Evolutionary conservation across 2,888 invertebrate species (phyloP), one percentile per base, ranked within the genome.

Genomic region (Noctua pronuba): DNA sequence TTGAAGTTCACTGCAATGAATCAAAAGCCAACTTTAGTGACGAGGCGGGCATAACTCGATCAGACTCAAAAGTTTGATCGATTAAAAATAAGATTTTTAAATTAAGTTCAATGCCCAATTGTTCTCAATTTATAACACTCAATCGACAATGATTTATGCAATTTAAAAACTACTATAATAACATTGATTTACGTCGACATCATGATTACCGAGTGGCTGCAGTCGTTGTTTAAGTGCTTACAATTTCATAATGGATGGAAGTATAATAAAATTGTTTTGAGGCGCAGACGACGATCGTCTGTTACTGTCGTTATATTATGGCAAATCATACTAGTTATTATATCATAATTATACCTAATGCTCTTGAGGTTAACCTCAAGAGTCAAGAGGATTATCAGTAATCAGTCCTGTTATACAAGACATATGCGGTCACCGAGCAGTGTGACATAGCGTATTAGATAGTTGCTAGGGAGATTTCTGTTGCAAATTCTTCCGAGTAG

Each of bases 101-200:
- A 84, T 88, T 80, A 82, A 82, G 80, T 70, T 75, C 79, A 85
- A 75, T 67, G 69, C 16, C 74, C 82, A 88, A 86, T 87, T 87
- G 86, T 83, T 75, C 73, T 78, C 86, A 87, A 89, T 88, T 87
- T 69, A 72, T 65, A 76, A 64, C 66, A 67, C 49, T 84, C 64
- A 70, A 77, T 77, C 46, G 79, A 72, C 55, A 28, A 67, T 84
- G 75, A 85, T 89, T 88, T 84, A 83, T 74, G 72, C 82, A 84
- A 88, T 87, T 86, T 80, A 89, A 79, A 85, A 84, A 75, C 71
- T 73, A 82, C 72, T 75, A 69, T 79, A 77, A 70, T 72, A 79
- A 68, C 60, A 85, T 83, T 89, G 85, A 89, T 83, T 89, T 84
- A 88, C 73, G 77, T 76, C n/a, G 73, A 66, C 72, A 52, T 41